These are phyloP conservation scores for Protophormia terraenovae DNA, from an alignment of 2,888 invertebrate species.

Conservation along the genomic window DNA sequence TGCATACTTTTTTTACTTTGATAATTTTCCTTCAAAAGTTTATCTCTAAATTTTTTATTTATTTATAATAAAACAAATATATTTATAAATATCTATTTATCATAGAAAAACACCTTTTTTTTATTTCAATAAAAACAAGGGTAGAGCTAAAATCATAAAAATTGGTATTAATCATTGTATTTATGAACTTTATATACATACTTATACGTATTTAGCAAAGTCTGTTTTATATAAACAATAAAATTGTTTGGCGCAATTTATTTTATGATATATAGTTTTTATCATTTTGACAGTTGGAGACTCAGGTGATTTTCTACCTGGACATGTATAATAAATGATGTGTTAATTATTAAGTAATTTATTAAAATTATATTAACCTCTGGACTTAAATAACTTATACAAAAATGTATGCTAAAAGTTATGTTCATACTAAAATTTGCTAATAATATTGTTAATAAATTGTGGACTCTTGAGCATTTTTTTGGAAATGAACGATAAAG, in stretches of 20 bases:
- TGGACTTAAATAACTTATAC: too few relatives aligned
- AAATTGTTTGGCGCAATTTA: background rate
- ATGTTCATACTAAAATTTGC: too few relatives aligned
- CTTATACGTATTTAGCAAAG: background rate
- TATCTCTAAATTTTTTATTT: background rate
- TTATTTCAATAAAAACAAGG: background rate
- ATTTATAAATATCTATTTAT: background rate
- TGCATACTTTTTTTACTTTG: too few relatives aligned
- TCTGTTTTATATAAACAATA: background rate
- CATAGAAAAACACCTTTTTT: background rate
- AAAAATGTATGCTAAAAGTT: too few relatives aligned
- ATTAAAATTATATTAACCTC: background rate
- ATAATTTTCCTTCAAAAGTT: background rate
- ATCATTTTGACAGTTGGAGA: background rate
- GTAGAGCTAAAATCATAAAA: background rate
- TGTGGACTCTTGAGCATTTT: too few relatives aligned
- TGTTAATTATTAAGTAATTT: background rate
- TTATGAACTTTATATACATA: too few relatives aligned
- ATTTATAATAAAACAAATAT: background rate
- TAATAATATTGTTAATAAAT: too few relatives aligned
- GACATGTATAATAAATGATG: background rate
- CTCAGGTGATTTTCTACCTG: background rate
- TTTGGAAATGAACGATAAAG: too few relatives aligned
- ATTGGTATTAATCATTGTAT: background rate
- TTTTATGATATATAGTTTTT: background rate